Conservation (phyloP, 2,888 invertebrate species). For the Drosophila sordidula region DNA sequence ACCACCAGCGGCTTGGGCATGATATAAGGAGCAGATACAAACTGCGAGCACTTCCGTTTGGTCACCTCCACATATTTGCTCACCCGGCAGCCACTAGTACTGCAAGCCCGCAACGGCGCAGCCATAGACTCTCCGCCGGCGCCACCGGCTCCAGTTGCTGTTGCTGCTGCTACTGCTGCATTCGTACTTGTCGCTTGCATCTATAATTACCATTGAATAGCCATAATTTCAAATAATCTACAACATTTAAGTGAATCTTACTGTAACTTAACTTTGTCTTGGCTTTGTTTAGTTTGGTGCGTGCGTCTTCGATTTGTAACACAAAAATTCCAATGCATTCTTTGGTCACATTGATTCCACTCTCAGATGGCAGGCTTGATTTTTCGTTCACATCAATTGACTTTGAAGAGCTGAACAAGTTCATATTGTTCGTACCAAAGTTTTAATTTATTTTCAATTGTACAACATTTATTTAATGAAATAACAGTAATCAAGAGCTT, state of each 20-base stretch:
- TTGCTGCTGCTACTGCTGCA: neutral
- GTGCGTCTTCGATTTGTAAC: conserved; percentile 37
- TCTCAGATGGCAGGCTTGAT: neutral
- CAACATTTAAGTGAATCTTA: neutral
- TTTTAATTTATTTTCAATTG: neutral
- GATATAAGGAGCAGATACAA: conserved; percentile 76
- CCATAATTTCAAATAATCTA: neutral
- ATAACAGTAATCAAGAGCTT: neutral
- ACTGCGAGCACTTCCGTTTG: conserved; percentile 79
- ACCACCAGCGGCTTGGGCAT: conserved; percentile 81
- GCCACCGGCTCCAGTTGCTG: neutral
- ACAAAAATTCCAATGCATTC: neutral
- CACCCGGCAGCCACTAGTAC: conserved; percentile 55
- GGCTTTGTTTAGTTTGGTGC: neutral
- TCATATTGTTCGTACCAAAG: neutral
- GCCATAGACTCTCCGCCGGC: conserved; percentile 6
- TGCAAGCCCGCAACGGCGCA: conserved; percentile 53
- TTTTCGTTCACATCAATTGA: conserved; percentile 3
- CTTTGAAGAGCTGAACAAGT: conserved; percentile 22
- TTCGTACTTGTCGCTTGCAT: conserved; percentile 26
- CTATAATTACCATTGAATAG: conserved; percentile 14
- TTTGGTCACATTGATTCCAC: conserved; percentile 39
- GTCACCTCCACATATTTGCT: conserved; percentile 76
- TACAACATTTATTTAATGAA: neutral
- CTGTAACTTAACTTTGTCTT: conserved; percentile 9